Evolutionary conservation across 53 echinoderm and acorn worm genomes (phyloP).

Genomic region (Mesocentrotus franciscanus): DNA sequence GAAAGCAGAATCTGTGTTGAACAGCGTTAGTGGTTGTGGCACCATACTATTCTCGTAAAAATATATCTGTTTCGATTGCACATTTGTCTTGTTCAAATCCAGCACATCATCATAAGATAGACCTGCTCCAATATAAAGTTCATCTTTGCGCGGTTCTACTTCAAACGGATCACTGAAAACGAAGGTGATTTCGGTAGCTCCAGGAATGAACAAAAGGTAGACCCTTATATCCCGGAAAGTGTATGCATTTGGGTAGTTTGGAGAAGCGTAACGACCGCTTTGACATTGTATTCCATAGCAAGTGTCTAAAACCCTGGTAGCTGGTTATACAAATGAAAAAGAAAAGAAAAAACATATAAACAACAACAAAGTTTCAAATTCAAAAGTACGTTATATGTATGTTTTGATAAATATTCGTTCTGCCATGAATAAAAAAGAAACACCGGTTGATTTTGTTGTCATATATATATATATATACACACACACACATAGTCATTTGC

Average conservation of each 20-base stretch:
- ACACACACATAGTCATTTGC: too few species aligned
- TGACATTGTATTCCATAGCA: slow-evolving; percentile 71
- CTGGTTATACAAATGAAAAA: slow-evolving; percentile 18
- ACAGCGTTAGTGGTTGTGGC: slow-evolving; percentile 52
- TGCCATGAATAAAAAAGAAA: too few species aligned
- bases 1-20: slow-evolving; percentile 65
- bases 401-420: too few species aligned
- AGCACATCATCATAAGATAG: neutral
- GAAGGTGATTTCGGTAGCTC: slow-evolving; percentile 59
- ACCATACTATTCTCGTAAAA: neutral
- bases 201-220: slow-evolving; percentile 69
- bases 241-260: slow-evolving; percentile 60
- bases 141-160: slow-evolving; percentile 68
- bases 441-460: too few species aligned
- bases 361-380: neutral
- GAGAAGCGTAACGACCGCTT: slow-evolving; percentile 50
- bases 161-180: slow-evolving; percentile 60
- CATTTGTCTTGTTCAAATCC: neutral
- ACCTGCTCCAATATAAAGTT: slow-evolving; percentile 69
- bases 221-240: neutral
- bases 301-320: neutral
- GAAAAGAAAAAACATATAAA: neutral
- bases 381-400: too few species aligned
- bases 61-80: neutral
- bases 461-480: too few species aligned